A percentile compares a stretch with the other conserved stretches of the same genome.
phyloP scores from a whole-genome alignment of 2,888 invertebrate genomes.

The Macrophya alboannulata region DNA sequence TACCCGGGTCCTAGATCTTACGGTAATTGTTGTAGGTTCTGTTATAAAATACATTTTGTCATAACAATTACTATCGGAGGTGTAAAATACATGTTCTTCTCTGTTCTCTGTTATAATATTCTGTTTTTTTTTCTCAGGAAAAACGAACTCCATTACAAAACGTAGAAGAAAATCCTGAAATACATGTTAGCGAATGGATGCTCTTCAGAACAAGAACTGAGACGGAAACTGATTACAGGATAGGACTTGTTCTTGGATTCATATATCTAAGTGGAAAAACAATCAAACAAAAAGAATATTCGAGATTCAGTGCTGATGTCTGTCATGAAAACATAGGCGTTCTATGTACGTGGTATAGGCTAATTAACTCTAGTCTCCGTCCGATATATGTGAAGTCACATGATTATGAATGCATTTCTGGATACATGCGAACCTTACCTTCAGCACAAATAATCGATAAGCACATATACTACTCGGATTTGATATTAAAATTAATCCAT shows the following conservation, averaged over 20 bases:
- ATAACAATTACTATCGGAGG: too few relatives aligned
- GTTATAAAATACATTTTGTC: too few relatives aligned
- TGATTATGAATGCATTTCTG: slow-evolving; percentile 25
- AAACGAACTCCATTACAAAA: background rate
- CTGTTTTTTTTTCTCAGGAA: slow-evolving; percentile 1
- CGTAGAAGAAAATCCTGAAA: background rate
- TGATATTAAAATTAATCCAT: background rate
- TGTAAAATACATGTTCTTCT: background rate
- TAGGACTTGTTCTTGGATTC: slow-evolving; percentile 23
- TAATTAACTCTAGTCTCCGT: slow-evolving; percentile 6
- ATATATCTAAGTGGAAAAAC: slow-evolving; percentile 23
- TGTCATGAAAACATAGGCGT: slow-evolving; percentile 9
- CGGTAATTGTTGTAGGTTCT: too few relatives aligned
- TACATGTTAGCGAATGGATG: background rate
- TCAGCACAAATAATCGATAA: background rate
- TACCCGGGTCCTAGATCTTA: too few relatives aligned
- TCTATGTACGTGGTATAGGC: slow-evolving; percentile 20
- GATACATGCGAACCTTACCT: slow-evolving; percentile 24
- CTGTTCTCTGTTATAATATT: slow-evolving; percentile 1
- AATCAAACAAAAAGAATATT: slow-evolving; percentile 1
- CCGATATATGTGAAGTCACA: slow-evolving; percentile 11
- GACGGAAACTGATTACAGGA: background rate
- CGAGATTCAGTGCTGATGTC: slow-evolving; percentile 17
- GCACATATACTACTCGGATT: slow-evolving; percentile 10
- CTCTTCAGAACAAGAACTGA: background rate